A percentile compares a stretch with the other conserved stretches of the same genome.
These are phyloP conservation scores for Macrosteles quadrilineatus DNA, from an alignment of 1,140 invertebrate genomes.

Conservation along the genomic window DNA sequence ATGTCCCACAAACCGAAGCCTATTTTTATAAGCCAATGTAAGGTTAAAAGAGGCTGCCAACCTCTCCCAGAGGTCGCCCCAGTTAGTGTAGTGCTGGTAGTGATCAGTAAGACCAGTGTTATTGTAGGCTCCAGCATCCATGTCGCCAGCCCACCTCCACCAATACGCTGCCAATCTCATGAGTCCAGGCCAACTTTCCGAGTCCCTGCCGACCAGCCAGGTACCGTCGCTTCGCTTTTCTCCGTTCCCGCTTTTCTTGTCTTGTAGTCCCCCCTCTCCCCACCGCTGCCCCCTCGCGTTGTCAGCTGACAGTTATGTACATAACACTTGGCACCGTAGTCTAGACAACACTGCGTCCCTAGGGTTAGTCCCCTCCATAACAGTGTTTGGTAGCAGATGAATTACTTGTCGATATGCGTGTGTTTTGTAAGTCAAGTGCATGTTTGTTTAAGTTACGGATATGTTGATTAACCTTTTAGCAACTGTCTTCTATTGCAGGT, in stretches of 20 bases:
- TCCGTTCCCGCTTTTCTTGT: constrained; percentile 27
- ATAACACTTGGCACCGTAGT: not conserved
- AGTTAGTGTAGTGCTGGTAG: not conserved
- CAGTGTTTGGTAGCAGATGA: too few species aligned
- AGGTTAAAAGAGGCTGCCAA: too few species aligned
- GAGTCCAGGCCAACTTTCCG: constrained; percentile 66
- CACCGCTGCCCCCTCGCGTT: not conserved
- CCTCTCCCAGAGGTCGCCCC: too few species aligned
- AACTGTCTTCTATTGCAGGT: too few species aligned
- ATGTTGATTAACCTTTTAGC: too few species aligned
- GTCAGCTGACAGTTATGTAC: not conserved
- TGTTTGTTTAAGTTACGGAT: too few species aligned
- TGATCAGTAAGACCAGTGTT: not conserved
- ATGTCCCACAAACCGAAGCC: too few species aligned
- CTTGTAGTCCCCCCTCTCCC: not conserved
- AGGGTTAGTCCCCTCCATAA: too few species aligned
- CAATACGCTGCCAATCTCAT: constrained; percentile 67
- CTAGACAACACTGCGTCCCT: too few species aligned
- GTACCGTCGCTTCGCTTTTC: constrained; percentile 54
- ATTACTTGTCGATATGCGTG: too few species aligned
- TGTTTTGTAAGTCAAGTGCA: too few species aligned
- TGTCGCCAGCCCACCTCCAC: constrained; percentile 84
- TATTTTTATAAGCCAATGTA: too few species aligned
- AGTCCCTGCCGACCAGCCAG: constrained; percentile 79
- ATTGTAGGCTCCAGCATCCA: constrained; percentile 79